phyloP scores from a whole-genome alignment of 2,113 vertebrate genomes.

The Glaucidium brasilianum region DNA sequence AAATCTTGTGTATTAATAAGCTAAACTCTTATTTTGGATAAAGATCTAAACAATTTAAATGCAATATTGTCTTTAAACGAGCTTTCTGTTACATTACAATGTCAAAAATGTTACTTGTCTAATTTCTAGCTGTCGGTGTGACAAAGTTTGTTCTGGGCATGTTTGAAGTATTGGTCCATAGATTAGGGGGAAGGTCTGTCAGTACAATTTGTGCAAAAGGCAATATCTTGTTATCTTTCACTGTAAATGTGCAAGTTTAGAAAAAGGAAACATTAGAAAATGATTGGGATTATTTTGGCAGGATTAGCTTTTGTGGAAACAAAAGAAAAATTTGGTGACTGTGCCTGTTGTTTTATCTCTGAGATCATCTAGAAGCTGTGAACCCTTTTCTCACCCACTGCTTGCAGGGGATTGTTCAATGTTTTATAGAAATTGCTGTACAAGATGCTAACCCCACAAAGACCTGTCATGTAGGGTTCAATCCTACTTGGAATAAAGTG shows the following conservation, averaged over 20 bases:
- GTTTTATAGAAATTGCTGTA: background rate
- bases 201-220: background rate
- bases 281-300: background rate
- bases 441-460: background rate
- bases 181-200: background rate
- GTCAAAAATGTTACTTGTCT: background rate
- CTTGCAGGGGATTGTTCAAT: background rate
- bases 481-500: background rate
- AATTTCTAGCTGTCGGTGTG: background rate
- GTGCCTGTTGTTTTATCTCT: background rate
- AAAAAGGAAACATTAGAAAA: background rate
- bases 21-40: background rate
- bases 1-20: background rate
- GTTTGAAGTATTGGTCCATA: background rate
- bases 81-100: background rate
- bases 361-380: background rate
- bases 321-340: background rate
- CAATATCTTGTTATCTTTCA: background rate
- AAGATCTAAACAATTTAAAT: background rate
- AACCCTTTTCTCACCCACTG: background rate
- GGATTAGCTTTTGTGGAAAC: background rate
- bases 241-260: background rate
- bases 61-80: background rate
- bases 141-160: background rate
- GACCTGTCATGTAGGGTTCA: background rate